A percentile compares a stretch with the other conserved stretches of the same genome.
phyloP scores from a whole-genome alignment of 2,113 vertebrate species.

The Lampris megalopsis region DNA sequence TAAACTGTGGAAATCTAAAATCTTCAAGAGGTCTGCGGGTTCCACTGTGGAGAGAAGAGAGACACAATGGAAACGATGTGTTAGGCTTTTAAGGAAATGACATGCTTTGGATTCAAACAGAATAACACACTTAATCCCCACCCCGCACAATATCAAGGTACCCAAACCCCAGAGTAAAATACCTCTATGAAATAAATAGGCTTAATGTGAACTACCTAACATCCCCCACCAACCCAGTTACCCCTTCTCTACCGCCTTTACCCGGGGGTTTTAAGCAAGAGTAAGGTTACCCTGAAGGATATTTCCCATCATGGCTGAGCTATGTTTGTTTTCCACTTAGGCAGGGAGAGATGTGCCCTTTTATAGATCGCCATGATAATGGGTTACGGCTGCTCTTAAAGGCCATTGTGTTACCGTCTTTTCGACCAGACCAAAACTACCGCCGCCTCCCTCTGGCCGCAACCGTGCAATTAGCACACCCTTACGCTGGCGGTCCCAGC shows the following conservation, averaged over 20 bases:
- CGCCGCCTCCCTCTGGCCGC: conserved; percentile 56
- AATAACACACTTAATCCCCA: background rate
- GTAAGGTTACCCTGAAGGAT: conserved; percentile 40
- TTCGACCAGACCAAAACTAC: conserved; percentile 40
- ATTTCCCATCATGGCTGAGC: conserved; percentile 33
- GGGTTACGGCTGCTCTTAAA: conserved; percentile 48
- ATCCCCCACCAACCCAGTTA: too few relatives aligned
- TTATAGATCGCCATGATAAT: conserved; percentile 70
- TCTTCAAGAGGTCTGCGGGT: conserved; percentile 95
- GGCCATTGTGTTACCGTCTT: conserved; percentile 42
- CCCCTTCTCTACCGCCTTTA: too few relatives aligned
- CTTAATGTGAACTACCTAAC: too few relatives aligned
- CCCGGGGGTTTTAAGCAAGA: too few relatives aligned
- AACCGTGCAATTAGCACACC: conserved; percentile 74
- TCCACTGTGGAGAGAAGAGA: conserved; percentile 81
- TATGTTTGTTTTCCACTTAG: conserved; percentile 56
- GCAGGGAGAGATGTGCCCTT: conserved; percentile 59
- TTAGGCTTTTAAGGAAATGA: conserved; percentile 14
- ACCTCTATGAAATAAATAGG: too few relatives aligned
- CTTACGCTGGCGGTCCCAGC: conserved; percentile 51
- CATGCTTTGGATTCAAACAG: background rate
- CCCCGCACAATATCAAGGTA: too few relatives aligned
- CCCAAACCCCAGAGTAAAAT: too few relatives aligned
- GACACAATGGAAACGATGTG: conserved; percentile 18
- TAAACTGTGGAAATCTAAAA: conserved; percentile 97